These are phyloP conservation scores for Drosophila quinaria DNA, from an alignment of 2,888 invertebrate species.

Conservation along the genomic window DNA sequence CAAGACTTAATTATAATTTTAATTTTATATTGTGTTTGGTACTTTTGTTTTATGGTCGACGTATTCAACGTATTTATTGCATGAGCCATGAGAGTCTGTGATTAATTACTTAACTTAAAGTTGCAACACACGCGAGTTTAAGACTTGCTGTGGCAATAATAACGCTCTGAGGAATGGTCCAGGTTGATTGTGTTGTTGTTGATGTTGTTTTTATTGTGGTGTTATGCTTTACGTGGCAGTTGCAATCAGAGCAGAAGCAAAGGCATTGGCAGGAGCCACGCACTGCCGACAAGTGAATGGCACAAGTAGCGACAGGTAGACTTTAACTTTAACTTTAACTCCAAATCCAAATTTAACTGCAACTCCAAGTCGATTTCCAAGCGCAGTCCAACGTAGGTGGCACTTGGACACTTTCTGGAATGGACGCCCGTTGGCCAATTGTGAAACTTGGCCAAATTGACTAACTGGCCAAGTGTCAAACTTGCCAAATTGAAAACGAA, in stretches of 20 bases:
- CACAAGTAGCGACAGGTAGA: conserved; percentile 68
- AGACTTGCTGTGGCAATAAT: conserved; percentile 14
- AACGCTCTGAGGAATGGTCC: conserved; percentile 25
- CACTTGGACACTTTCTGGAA: conserved; percentile 66
- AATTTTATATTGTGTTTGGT: background rate
- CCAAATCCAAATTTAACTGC: background rate
- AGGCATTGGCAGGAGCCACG: conserved; percentile 43
- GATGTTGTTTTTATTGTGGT: background rate
- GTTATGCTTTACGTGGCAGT: conserved; percentile 41
- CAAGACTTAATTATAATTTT: background rate
- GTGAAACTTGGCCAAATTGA: conserved; percentile 71
- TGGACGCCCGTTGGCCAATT: conserved; percentile 64
- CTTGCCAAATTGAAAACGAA: conserved; percentile 80
- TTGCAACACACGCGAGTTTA: conserved; percentile 36
- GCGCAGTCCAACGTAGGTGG: conserved; percentile 73
- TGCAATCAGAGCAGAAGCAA: conserved; percentile 46
- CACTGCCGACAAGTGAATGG: conserved; percentile 71
- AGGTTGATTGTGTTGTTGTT: conserved; percentile 29
- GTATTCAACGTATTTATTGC: background rate
- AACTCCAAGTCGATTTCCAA: conserved; percentile 20
- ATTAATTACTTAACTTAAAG: conserved; percentile 42
- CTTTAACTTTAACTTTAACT: background rate
- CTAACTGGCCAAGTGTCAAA: conserved; percentile 78
- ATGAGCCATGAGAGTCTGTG: conserved; percentile 16
- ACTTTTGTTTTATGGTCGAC: background rate